Evolutionary conservation across 2,113 vertebrate genomes (phyloP), one percentile per base, ranked within the genome.

Genomic region (Dolichallabes microphthalmus): DNA sequence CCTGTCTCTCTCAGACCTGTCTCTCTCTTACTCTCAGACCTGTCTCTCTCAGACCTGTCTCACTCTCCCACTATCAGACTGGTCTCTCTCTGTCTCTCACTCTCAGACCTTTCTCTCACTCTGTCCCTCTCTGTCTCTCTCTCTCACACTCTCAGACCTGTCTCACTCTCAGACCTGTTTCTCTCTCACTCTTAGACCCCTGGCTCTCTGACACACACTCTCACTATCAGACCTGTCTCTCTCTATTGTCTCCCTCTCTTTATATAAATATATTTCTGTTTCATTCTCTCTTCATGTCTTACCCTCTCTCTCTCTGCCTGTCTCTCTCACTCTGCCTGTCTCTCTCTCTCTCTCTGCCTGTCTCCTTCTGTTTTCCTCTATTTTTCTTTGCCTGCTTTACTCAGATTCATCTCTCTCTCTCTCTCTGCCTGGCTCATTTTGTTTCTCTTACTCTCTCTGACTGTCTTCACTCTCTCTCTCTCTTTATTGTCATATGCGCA

Each of bases 391-490:
- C 8, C 20, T 22, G 35, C 35, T 39, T 39, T 39, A 39, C 35
- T 39, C 35, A 39, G 35, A 39, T 39, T 39, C 2, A 4, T 39
- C 4, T 63, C 19, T 63, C 60, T 63, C 19, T 25, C 60, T 22
- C 22, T 63, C 7, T 1, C 61, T 25, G 19, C 25, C 8, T n/a
- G 6, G 5, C 22, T 22, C 22, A 25, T 10, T 63, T 25, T 63
- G 20, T 63, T 10, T n/a, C 61, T 63, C 61, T 25, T 10, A 9
- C n/a, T n/a, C 5, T 10, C 25, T 63, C 20, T 63, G 55, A 57
- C 10, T 14, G 32, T 80, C 58, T n/a, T 53, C 52, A 55, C 35
- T 61, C 32, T 66, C 87, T 45, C 61, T 76, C 80, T 84, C 83
- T 80, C 80, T 63, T 68, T 68, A 39, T 39, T 39, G 35, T 39